Evolutionary conservation across 2,888 invertebrate species (phyloP).

Genomic region (Thera britannica): DNA sequence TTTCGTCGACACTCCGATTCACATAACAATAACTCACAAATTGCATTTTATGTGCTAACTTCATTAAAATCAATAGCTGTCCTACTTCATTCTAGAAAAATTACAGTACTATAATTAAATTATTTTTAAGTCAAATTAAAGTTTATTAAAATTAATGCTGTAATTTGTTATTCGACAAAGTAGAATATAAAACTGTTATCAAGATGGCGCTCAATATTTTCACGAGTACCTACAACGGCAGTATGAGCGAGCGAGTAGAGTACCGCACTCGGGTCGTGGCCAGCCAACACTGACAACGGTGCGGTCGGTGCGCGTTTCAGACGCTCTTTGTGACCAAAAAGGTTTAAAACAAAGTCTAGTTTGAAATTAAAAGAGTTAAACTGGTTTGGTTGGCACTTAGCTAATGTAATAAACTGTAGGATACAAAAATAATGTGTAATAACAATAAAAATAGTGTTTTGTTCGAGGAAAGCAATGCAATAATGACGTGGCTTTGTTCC

Average conservation of each 20-base stretch:
- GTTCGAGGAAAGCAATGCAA: neutral
- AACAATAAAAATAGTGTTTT: slow-evolving; percentile 10
- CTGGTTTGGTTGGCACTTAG: slow-evolving; percentile 29
- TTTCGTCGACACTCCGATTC: slow-evolving; percentile 27
- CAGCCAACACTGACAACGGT: slow-evolving; percentile 21
- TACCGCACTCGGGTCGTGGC: slow-evolving; percentile 15
- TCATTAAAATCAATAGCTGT: slow-evolving; percentile 16
- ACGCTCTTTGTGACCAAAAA: slow-evolving; percentile 17
- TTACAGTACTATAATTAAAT: neutral
- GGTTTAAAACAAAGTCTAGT: slow-evolving; percentile 24
- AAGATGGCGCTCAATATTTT: slow-evolving; percentile 22
- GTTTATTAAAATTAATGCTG: neutral
- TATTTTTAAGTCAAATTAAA: neutral
- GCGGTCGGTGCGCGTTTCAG: slow-evolving; percentile 15
- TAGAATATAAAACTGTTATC: slow-evolving; percentile 11
- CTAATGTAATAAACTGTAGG: slow-evolving; percentile 20
- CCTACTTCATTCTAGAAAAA: neutral
- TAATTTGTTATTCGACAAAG: neutral
- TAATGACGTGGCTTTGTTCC: neutral
- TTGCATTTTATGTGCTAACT: slow-evolving; percentile 30
- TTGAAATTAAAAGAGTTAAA: slow-evolving; percentile 24
- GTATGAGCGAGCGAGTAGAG: slow-evolving; percentile 4
- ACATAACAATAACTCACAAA: slow-evolving; percentile 29
- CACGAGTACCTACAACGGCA: neutral
- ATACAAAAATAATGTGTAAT: slow-evolving; percentile 20